Evolutionary conservation across 1,140 invertebrate species (phyloP).

Genomic region (Listronotus oregonensis): DNA sequence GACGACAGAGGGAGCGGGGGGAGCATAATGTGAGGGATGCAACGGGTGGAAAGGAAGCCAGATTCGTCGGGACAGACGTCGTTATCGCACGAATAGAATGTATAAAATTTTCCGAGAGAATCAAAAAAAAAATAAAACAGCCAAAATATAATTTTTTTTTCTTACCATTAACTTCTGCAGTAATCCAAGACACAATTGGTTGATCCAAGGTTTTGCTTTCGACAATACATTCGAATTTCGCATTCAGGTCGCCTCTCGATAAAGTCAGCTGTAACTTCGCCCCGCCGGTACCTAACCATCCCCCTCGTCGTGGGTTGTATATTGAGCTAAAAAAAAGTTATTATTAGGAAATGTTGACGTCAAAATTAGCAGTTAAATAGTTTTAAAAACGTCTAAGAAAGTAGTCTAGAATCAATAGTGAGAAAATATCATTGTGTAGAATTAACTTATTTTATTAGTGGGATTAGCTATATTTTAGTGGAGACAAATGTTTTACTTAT

Average conservation of each 20-base stretch:
- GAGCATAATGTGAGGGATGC: too few relatives aligned
- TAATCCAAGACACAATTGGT: constrained; percentile 69
- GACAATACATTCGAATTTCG: constrained; percentile 77
- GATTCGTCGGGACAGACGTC: neutral
- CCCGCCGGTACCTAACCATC: constrained; percentile 67
- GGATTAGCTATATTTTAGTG: too few relatives aligned
- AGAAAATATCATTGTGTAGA: too few relatives aligned
- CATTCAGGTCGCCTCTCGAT: constrained; percentile 75
- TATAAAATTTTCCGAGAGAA: constrained; percentile 1
- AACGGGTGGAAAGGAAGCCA: too few relatives aligned
- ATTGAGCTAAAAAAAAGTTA: constrained; percentile 51
- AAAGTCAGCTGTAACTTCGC: constrained; percentile 70
- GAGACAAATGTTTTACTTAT: too few relatives aligned
- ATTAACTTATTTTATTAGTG: too few relatives aligned
- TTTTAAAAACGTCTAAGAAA: too few relatives aligned
- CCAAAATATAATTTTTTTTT: constrained; percentile 26
- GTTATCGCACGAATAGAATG: too few relatives aligned
- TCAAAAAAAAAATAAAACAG: neutral
- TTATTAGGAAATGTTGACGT: too few relatives aligned
- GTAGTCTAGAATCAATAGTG: too few relatives aligned
- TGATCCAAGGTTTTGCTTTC: constrained; percentile 72
- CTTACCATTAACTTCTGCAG: constrained; percentile 83
- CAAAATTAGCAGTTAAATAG: too few relatives aligned
- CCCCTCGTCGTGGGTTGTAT: constrained; percentile 50
- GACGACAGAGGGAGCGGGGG: too few relatives aligned